Evolutionary conservation across 2,113 vertebrate species (phyloP).

Genomic region (Neogale vison): DNA sequence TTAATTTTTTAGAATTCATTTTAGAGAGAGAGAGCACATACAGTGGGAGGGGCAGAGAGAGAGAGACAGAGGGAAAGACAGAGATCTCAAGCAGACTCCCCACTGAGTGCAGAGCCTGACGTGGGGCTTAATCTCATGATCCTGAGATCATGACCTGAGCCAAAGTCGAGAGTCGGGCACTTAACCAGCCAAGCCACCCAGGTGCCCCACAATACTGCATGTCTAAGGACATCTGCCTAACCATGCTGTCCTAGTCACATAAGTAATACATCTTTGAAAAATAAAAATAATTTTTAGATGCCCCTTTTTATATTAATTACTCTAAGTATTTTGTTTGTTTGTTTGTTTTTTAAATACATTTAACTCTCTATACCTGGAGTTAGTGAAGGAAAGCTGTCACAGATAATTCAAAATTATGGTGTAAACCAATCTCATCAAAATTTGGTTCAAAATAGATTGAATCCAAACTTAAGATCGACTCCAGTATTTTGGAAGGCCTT

Average conservation of each 20-base stretch:
- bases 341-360: neutral
- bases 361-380: neutral
- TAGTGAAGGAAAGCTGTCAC: neutral
- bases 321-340: neutral
- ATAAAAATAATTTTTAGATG: neutral
- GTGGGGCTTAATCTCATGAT: neutral
- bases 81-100: neutral
- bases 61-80: neutral
- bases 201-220: neutral
- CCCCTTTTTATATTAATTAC: neutral
- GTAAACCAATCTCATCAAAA: neutral
- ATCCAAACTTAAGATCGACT: neutral
- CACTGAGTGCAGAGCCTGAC: neutral
- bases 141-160: neutral
- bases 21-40: too few species aligned
- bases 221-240: neutral
- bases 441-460: neutral
- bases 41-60: neutral
- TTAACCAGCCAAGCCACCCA: neutral
- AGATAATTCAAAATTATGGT: neutral
- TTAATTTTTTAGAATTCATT: neutral
- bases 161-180: neutral
- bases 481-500: neutral
- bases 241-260: neutral
- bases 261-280: neutral